Evolutionary conservation across 37 sponge, comb jelly and placozoan genomes (phyloP), one percentile per base, ranked within the genome.

Genomic region (Eunapius fragilis): DNA sequence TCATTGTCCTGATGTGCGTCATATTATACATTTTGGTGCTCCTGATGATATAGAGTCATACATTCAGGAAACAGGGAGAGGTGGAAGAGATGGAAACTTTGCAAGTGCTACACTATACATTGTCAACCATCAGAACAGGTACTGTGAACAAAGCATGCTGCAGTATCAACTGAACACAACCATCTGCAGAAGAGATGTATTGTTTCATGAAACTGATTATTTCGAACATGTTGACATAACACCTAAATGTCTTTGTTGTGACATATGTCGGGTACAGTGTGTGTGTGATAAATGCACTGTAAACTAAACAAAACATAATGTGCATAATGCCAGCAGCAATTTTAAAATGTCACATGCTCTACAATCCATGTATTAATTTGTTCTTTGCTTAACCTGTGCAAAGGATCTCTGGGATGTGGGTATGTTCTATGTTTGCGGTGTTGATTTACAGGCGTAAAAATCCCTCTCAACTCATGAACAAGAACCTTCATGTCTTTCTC

Each of bases 31-130:
- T 37, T 67, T 77, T 27, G 82, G 88, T 14, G 10, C 76, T 13
- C 81, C 88, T 58, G 88, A 81, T 3, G 81, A 80, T 37, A 33
- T 73, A 23, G 82, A 74, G n/a, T 1, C 10, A 0, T 87, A 81
- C 32, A 47, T 80, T n/a, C 88, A 80, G 34, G 88, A 87, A 37
- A 81, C 76, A 13, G 88, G 88, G 0, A 41, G 82, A 24, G 75
- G 47, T 33, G 82, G 88, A 0, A 48, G 88, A 30, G 88, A 81
- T 75, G 82, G 82, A 23, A 0, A 4, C 2, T 41, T 69, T 19
- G 25, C 77, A 7, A 2, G 37, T 5, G 86, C 78, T 3, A 76
- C 38, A 9, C 78, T 85, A 0, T 31, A 77, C 0, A 10, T 49
- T 2, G 70, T 69, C 37, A n/a, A 75, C 38, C 9, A 26, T 17